A percentile compares a stretch with the other conserved stretches of the same genome.
These are phyloP conservation scores for Lophius americanus DNA, from an alignment of 2,797 vertebrate species.

Conservation along the genomic window DNA sequence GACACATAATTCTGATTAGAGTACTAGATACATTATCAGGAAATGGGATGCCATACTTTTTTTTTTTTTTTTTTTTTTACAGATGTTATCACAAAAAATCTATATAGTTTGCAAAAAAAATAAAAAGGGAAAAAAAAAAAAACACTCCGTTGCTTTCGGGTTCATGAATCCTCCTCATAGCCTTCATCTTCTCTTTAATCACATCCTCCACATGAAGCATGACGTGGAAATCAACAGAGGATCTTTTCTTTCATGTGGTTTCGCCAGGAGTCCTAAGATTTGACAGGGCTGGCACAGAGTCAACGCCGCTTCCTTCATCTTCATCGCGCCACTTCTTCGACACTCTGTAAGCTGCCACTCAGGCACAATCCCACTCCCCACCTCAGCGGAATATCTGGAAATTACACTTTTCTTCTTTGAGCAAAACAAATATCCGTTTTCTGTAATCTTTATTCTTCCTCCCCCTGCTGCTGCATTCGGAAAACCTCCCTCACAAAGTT, in stretches of 20 bases:
- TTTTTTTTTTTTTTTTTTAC: no score
- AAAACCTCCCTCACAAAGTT: not conserved
- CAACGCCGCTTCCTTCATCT: conserved; percentile 15
- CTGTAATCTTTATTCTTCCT: not conserved
- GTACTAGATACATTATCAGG: no score
- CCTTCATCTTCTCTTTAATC: conserved; percentile 20
- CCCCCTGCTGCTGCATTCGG: not conserved
- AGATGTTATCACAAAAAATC: no score
- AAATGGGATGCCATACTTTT: no score
- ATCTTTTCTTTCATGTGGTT: conserved; percentile 15
- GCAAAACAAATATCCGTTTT: not conserved
- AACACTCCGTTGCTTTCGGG: not conserved
- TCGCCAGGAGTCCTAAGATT: not conserved
- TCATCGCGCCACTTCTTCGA: not conserved
- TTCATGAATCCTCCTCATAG: not conserved
- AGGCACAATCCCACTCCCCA: conserved; percentile 9
- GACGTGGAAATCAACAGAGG: conserved; percentile 13
- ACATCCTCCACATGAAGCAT: not conserved
- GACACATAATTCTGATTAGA: no score
- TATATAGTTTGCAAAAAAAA: no score
- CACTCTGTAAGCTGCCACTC: not conserved
- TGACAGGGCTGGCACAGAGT: not conserved
- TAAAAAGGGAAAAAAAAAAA: no score
- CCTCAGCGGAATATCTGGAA: not conserved
- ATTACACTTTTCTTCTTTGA: conserved; percentile 7